Conservation (phyloP, 2,888 invertebrate genomes). For the Ophion ventricosus region DNA sequence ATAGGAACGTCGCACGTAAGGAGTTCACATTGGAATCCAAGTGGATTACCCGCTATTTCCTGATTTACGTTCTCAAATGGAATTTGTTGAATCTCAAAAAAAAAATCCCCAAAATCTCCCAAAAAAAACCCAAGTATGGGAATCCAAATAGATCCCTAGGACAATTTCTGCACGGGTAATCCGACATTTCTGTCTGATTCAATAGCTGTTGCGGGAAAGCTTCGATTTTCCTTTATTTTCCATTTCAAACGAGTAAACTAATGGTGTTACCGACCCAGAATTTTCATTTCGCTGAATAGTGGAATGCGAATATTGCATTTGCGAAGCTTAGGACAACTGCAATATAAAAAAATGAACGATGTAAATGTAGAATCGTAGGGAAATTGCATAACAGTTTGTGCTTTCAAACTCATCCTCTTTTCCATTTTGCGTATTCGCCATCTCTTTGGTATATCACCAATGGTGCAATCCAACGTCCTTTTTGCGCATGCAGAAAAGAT, state of each 20-base stretch:
- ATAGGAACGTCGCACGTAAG: no score
- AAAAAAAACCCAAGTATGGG: no score
- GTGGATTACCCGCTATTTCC: no score
- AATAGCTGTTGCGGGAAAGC: neutral
- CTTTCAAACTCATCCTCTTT: neutral
- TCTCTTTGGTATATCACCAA: neutral
- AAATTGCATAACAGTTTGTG: slow-evolving; percentile 67
- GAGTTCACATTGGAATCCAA: no score
- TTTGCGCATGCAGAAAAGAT: slow-evolving; percentile 39
- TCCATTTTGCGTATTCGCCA: slow-evolving; percentile 1
- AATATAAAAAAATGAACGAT: slow-evolving; percentile 70
- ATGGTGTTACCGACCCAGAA: neutral
- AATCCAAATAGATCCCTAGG: no score
- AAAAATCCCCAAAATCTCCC: no score
- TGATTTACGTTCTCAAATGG: no score
- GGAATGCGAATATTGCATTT: slow-evolving; percentile 62
- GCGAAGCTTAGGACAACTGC: slow-evolving; percentile 64
- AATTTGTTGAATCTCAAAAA: no score
- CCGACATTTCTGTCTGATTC: neutral
- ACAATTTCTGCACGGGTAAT: no score
- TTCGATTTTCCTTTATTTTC: neutral
- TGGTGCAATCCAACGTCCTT: slow-evolving; percentile 9
- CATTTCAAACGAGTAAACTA: neutral
- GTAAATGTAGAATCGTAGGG: slow-evolving; percentile 70
- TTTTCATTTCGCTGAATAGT: slow-evolving; percentile 28